Evolutionary conservation across 2,113 vertebrate species (phyloP), one percentile per base, ranked within the genome.

Genomic region (Notechis scutatus): DNA sequence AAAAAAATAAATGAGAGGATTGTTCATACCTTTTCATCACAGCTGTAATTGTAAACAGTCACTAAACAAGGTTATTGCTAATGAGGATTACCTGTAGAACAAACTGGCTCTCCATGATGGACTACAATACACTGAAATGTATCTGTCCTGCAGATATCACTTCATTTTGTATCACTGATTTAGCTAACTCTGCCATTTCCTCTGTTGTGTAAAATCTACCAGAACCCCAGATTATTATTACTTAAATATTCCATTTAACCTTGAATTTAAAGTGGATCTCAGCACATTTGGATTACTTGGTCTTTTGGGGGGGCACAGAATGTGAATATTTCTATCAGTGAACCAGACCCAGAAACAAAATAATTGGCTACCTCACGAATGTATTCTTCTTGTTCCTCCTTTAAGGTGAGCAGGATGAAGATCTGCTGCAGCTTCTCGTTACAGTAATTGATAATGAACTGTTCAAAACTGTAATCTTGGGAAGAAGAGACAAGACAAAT

Each of bases 381-480:
- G 0, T 98, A 98, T 45, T 98, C 98, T 54, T 98, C 98, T 91
- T 98, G 98, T 26, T 98, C 98, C 93, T 98, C 98, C 91, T 97
- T 98, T 94, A 98, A 95, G 0, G 98, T 98, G 95, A 98, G 64
- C 85, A 98, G 95, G 95, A 98, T 98, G 95, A 98, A 98, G 86
- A 98, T 97, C 95, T 98, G 98, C 96, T 98, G 98, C 15, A 98
- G 96, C 91, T 98, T 98, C 96, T 98, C 98, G 0, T 98, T 98
- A 94, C 98, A 98, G 93, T 98, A 98, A 96, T 98, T 98, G 96
- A 98, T 98, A 95, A 98, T 97, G 91, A 98, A 98, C 57, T 98
- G 98, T 93, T 98, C 98, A 64, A 98, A 98, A 94, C 98, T 95
- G 0, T 98, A 98, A 81, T 97, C 94, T 98, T 98, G 93, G 0